Base-by-base conservation (phyloP, 2,797 vertebrate genomes). In the Pipistrellus nathusii region DNA sequence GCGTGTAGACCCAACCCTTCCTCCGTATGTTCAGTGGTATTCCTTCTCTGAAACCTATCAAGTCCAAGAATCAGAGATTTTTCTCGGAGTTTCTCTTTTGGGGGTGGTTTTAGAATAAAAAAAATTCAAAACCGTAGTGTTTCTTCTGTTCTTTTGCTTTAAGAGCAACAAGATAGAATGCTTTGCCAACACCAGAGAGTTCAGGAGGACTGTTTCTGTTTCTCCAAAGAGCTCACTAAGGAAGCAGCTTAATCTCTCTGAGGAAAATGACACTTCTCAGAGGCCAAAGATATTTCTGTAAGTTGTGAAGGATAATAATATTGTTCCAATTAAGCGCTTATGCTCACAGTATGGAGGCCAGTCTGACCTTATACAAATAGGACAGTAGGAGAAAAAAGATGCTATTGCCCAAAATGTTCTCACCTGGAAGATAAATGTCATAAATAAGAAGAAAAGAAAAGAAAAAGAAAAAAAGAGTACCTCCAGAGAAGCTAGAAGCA, bases 341-440 rank as follows among this genome's bases (percentile, higher is more conserved):
- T 71, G 84, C 64, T 95, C 95, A 96, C 92, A 84, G 66, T 89
- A 77, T 94, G 87, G 95, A 96, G 94, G 94, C 95, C 73, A 84
- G 91, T 81, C 64, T 97, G 96, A 93, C 88, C 90, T 97, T 86
- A 90, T 71, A 62, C 69, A 91, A 94, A 97, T 75, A 94, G 91
- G 96, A 97, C 96, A 85, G 64, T n/a, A 95, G 46, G 55, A 95
- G 72, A 95, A 96, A 88, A 94, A 97, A 96, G 75, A 13, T 94
- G 25, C 71, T 95, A 72, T 91, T 96, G 77, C 53, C 41, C 85
- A 38, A 94, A 95, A 53, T 72, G 94, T 48, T 88, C 30, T 88
- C 51, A 88, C 64, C 10, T n/a, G 73, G 48, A 97, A 97, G 88
- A 93, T 85, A 83, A 93, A 69, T 73, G 84, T 73, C 62, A 51